Evolutionary conservation across 2,888 invertebrate species (phyloP).

Genomic region (Fragum sueziense): DNA sequence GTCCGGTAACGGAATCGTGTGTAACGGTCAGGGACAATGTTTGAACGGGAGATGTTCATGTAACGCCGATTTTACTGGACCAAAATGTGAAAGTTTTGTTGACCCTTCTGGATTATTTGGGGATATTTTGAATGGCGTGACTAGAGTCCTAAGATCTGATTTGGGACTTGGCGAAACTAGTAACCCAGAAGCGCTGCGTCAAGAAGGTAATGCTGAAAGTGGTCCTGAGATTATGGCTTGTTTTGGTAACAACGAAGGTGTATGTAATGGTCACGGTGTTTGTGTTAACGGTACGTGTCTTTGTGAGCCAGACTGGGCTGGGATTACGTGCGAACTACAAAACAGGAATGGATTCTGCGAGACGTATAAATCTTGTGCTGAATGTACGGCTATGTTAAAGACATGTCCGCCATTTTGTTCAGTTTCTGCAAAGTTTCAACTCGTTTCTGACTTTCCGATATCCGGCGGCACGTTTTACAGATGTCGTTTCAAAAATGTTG

Average conservation of each 20-base stretch:
- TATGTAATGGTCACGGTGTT: slow-evolving; percentile 42
- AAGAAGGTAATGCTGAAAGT: not conserved
- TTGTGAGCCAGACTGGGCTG: slow-evolving; percentile 37
- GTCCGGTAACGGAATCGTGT: slow-evolving; percentile 26
- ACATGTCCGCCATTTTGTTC: slow-evolving; percentile 33
- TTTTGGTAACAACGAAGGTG: slow-evolving; percentile 9
- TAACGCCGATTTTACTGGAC: not conserved
- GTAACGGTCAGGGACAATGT: slow-evolving; percentile 41
- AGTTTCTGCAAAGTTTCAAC: slow-evolving; percentile 28
- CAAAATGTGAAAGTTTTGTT: not conserved
- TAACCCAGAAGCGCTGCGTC: not conserved
- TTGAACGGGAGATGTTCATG: slow-evolving; percentile 23
- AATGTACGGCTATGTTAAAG: slow-evolving; percentile 42
- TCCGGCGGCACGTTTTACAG: slow-evolving; percentile 15
- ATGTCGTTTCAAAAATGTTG: slow-evolving; percentile 34
- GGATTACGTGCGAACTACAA: slow-evolving; percentile 37
- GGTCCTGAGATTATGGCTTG: slow-evolving; percentile 24
- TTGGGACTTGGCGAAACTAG: not conserved
- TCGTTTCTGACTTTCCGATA: slow-evolving; percentile 38
- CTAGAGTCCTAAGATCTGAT: not conserved
- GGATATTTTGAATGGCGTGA: not conserved
- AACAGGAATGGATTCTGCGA: slow-evolving; percentile 34
- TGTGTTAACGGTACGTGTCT: slow-evolving; percentile 38
- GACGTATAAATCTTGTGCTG: slow-evolving; percentile 44
- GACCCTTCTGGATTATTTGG: too few species aligned